Evolutionary conservation across 2,888 invertebrate genomes (phyloP), one percentile per base, ranked within the genome.

Genomic region (Eumacrocentrus americanus): DNA sequence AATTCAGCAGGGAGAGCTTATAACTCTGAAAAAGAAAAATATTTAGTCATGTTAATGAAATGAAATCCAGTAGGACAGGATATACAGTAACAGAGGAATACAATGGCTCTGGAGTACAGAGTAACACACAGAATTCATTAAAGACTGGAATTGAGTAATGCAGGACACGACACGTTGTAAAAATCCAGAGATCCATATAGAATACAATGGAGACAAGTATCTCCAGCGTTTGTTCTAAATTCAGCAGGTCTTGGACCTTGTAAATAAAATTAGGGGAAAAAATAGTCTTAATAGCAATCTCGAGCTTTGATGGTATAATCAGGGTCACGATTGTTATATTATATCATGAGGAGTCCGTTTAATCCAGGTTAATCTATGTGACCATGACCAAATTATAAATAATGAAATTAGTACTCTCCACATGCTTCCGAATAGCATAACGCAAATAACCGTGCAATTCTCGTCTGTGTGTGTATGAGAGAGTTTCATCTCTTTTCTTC

Each of bases 91-190:
- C 51, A 54, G 12, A 18, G 16, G 42, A 48, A 60, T 54, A 60
- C 59, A 60, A 60, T 48, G 59, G 48, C 20, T 25, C 23, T 48
- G 23, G n/a, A n/a, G 37, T 35, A 37, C 52, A 48, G 34, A 54
- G 59, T 54, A 54, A 59, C 29, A 47, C 22, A 60, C 9, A 29
- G 22, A 54, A 47, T 59, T 60, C 47, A 60, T 60, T 54, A 42
- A 47, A 54, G 46, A 25, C 40, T 20, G 7, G 40, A 54, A 54
- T 60, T 60, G 59, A 54, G 59, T 48, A 54, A 54, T 53, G 16
- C 54, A 48, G 20, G 40, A 54, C 54, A 48, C 23, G 46, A 35
- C n/a, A n/a, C 35, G 18, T 7, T 50, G 25, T 34, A 48, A 47
- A 54, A 54, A 60, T 47, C 23, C 25, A 60, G 20, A 23, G 40